Evolutionary conservation across 2,797 vertebrate genomes (phyloP), one percentile per base, ranked within the genome.

Genomic region (Muraenolepis orangiensis): DNA sequence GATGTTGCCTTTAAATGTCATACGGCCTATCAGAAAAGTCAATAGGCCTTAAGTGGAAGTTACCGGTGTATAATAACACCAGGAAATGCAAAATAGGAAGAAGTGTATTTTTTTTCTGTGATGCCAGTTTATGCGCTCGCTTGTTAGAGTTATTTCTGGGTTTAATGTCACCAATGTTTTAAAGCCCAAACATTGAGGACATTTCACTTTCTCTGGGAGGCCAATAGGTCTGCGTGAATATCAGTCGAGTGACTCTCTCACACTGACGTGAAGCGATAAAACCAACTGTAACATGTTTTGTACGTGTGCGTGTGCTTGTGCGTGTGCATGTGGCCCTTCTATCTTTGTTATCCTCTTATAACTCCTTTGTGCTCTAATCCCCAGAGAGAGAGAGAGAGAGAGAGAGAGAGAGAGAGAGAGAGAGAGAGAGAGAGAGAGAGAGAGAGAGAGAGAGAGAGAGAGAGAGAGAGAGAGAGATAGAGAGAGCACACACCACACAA

Each of bases 321-420:
- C 71, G 28, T 70, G 69, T 32, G 23, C 80, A 51, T 74, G 72
- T 79, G 74, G 75, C 74, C 76, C 69, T 78, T 81, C 76, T 76
- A 75, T 83, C 78, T 81, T 84, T 86, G 81, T 85, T 91, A 88
- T 91, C 86, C 81, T 87, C 83, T 86, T 89, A 64, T 0, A 85
- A 89, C 75, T 87, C 88, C 82, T 86, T 84, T 77, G 87, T 87
- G 88, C 81, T 84, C 74, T 91, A 91, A 90, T 90, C 87, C 86
- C 75, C 82, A 81, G 80, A 64, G 57, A n/a, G n/a, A n/a, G n/a
- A n/a, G n/a, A n/a, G n/a, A n/a, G n/a, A n/a, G n/a, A n/a, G n/a
- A n/a, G n/a, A n/a, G n/a, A n/a, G n/a, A n/a, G n/a, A n/a, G n/a
- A n/a, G n/a, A n/a, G n/a, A n/a, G n/a, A n/a, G n/a, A n/a, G n/a